Evolutionary conservation across 2,888 invertebrate genomes (phyloP).

Genomic region (Pogonocherus hispidulus): DNA sequence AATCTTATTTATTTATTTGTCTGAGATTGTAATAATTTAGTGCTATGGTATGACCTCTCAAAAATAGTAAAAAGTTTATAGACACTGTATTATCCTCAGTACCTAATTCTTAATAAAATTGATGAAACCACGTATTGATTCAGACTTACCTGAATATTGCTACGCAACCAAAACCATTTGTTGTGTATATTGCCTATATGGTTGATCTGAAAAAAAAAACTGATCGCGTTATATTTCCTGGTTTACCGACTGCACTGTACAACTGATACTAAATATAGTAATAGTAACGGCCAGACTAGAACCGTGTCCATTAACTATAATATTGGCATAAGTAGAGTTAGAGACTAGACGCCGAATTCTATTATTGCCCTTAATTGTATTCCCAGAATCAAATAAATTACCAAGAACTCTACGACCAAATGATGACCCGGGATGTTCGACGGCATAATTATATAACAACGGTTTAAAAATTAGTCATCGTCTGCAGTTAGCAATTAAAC

Average conservation of each 20-base stretch:
- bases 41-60: too few relatives aligned
- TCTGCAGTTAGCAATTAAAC: too few relatives aligned
- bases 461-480: too few relatives aligned
- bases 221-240: conserved; percentile 15
- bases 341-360: conserved; percentile 55
- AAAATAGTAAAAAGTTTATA: too few relatives aligned
- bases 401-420: conserved; percentile 6
- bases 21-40: too few relatives aligned
- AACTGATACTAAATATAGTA: conserved; percentile 32
- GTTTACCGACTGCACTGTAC: conserved; percentile 19
- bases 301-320: conserved; percentile 36
- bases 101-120: too few relatives aligned
- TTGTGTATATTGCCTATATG: not conserved
- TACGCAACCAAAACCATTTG: not conserved
- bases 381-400: conserved; percentile 42
- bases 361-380: conserved; percentile 52
- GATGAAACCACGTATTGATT: not conserved
- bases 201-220: not conserved
- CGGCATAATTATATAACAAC: too few relatives aligned
- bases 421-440: not conserved
- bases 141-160: not conserved
- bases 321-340: conserved; percentile 47
- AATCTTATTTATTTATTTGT: too few relatives aligned
- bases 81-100: too few relatives aligned
- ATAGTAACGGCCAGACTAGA: conserved; percentile 24